Evolutionary conservation across 1,140 invertebrate genomes (phyloP), one percentile per base, ranked within the genome.

Genomic region (Notospermus geniculatus): DNA sequence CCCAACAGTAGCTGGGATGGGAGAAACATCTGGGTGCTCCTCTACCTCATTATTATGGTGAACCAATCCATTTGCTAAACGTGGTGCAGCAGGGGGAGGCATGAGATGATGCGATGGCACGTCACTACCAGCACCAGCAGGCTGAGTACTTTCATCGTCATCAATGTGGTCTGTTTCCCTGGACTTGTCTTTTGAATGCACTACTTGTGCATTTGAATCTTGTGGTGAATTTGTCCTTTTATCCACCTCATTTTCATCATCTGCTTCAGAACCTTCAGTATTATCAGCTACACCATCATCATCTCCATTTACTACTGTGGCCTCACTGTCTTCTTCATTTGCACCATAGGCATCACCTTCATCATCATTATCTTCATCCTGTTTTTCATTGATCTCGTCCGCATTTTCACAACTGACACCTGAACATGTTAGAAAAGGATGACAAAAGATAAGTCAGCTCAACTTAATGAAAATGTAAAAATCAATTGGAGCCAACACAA

Each of bases 261-360:
- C 62, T 60, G 60, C 61, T 60, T 59, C 59, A 57, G 32, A 52
- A 61, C 57, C 60, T 59, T 62, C 60, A 62, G 43, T 28, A 62
- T 64, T 2, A 29, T 27, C 45, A 39, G 22, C 39, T n/a, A 39
- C 63, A 36, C 27, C 59, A 1, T 54, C 46, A 30, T 61, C 63
- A 61, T 55, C 39, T 41, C 28, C 22, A 53, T 30, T 52, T 30
- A 59, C 61, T 4, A 29, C 46, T 36, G 9, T 41, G 54, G 36
- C 29, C 54, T 29, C 19, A 54, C 53, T 28, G 32, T 50, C 46
- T 1, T 58, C 60, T 36, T 28, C 54, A 50, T 63, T 36, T 17
- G 28, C 27, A 50, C 57, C 4, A 46, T 29, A 9, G 36, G 23
- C 55, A 29, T 54, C 63, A 30, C 30, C 59, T n/a, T 0, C 57